Percentiles rank a stretch among this genome's conserved stretches.
Conservation (phyloP, 2,113 vertebrate genomes). For the Myrmecophaga tridactyla region DNA sequence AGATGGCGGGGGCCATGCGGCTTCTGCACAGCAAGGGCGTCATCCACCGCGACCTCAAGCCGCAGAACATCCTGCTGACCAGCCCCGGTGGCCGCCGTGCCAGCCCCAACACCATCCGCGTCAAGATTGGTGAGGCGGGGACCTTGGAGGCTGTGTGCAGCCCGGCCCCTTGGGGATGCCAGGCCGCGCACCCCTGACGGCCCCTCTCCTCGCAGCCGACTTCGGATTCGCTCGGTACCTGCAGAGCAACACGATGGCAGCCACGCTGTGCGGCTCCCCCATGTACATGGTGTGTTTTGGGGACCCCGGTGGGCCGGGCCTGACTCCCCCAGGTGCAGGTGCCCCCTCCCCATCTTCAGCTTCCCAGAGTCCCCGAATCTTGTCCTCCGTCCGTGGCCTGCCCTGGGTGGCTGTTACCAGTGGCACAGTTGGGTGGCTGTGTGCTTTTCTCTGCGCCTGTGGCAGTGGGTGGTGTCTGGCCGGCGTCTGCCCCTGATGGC, state of each 20-base stretch:
- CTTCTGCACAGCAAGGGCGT: slow-evolving; percentile 94
- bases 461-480: too few relatives aligned
- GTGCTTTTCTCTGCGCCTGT: too few relatives aligned
- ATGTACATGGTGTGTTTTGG: slow-evolving; percentile 95
- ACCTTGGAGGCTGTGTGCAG: rapidly evolving
- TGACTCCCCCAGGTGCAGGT: too few relatives aligned
- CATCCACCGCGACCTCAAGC: slow-evolving; percentile 96
- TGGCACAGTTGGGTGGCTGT: too few relatives aligned
- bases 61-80: slow-evolving; percentile 96
- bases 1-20: slow-evolving; percentile 95
- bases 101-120: slow-evolving; percentile 90
- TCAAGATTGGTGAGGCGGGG: slow-evolving; percentile 91
- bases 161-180: rapidly evolving
- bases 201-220: slow-evolving; percentile 85
- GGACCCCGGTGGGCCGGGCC: background rate
- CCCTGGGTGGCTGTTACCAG: too few relatives aligned
- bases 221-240: slow-evolving; percentile 97
- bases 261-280: slow-evolving; percentile 95
- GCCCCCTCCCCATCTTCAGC: too few relatives aligned
- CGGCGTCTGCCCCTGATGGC: too few relatives aligned
- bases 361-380: too few relatives aligned
- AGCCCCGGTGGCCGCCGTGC: slow-evolving; percentile 88
- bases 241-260: slow-evolving; percentile 96
- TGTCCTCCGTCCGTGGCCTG: too few relatives aligned
- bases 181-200: rapidly evolving